Conservation (phyloP, 2,888 invertebrate species). For the Ceriagrion tenellum region DNA sequence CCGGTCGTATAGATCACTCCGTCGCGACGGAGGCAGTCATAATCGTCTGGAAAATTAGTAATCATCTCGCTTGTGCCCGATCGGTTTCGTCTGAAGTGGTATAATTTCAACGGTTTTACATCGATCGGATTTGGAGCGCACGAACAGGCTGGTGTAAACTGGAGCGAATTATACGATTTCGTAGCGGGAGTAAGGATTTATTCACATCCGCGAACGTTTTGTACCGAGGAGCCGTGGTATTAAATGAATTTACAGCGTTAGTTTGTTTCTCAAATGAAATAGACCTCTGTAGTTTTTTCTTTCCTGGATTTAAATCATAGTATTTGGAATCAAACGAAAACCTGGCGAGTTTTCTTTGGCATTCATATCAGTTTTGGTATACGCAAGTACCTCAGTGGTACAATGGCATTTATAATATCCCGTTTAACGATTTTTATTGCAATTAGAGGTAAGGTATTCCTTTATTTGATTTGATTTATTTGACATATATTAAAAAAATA, state of each 20-base stretch:
- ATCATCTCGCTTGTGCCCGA: not conserved
- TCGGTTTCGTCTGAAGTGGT: constrained; percentile 2
- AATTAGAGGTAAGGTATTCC: too few species aligned
- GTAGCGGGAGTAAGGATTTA: not conserved
- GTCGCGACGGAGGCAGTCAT: constrained; percentile 7
- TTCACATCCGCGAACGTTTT: not conserved
- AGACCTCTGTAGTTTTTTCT: not conserved
- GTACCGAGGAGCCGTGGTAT: not conserved
- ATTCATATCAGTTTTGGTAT: too few species aligned
- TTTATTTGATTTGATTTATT: too few species aligned
- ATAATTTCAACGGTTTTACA: not conserved
- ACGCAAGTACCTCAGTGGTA: too few species aligned
- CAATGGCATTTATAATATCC: too few species aligned
- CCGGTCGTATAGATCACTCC: constrained; percentile 9
- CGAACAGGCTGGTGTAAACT: not conserved
- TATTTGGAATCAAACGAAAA: not conserved
- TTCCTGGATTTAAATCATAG: not conserved
- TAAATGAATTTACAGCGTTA: not conserved
- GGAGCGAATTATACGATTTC: not conserved
- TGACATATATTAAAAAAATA: too few species aligned
- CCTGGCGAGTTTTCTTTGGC: too few species aligned
- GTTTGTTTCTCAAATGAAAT: not conserved
- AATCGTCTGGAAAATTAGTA: constrained; percentile 26
- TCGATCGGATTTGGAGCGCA: not conserved
- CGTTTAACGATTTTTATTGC: too few species aligned